phyloP scores from a whole-genome alignment of 2,888 invertebrate species.

The Troides helena region DNA sequence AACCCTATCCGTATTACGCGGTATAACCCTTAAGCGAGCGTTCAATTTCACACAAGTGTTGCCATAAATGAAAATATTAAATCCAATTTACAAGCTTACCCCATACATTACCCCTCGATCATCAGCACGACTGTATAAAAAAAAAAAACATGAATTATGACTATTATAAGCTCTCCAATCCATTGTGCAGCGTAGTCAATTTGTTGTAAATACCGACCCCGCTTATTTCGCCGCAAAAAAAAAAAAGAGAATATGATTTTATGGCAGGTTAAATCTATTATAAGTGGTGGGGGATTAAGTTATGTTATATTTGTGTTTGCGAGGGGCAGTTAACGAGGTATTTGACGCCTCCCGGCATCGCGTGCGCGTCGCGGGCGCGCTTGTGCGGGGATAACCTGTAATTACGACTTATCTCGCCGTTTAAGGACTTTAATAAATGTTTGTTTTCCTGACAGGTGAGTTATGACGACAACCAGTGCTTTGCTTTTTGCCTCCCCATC shows the following conservation, averaged over 20 bases:
- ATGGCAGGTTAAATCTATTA: conserved; percentile 79
- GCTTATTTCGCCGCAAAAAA: conserved; percentile 66
- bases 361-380: conserved; percentile 57
- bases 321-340: conserved; percentile 73
- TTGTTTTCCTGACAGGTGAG: conserved; percentile 68
- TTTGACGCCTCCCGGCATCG: conserved; percentile 72
- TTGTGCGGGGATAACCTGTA: conserved; percentile 43
- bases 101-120: conserved; percentile 64
- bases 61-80: conserved; percentile 76
- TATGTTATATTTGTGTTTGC: conserved; percentile 77
- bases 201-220: conserved; percentile 66
- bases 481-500: conserved; percentile 6
- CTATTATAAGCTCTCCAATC: conserved; percentile 70
- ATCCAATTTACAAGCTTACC: conserved; percentile 74
- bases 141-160: conserved; percentile 72
- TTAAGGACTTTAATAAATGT: conserved; percentile 51
- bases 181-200: conserved; percentile 71
- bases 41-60: conserved; percentile 78
- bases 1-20: conserved; percentile 54
- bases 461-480: conserved; percentile 44
- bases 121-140: conserved; percentile 47
- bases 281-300: conserved; percentile 76
- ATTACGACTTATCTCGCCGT: conserved; percentile 30
- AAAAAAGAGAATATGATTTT: conserved; percentile 67
- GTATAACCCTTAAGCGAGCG: conserved; percentile 67